phyloP scores from a whole-genome alignment of 2,888 invertebrate genomes.

The Heteromyza rotundicornis region DNA sequence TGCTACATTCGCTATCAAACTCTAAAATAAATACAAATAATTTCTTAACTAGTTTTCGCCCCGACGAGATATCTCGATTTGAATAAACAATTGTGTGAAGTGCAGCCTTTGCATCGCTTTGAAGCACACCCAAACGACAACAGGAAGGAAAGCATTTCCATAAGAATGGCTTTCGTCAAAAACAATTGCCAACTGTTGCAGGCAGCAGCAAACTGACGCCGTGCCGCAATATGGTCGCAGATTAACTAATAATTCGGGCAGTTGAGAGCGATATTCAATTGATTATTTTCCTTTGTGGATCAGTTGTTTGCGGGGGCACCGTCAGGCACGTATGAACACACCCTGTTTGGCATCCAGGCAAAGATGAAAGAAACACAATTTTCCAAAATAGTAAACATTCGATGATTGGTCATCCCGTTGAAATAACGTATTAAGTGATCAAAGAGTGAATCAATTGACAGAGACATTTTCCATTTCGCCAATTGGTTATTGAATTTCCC shows the following conservation, averaged over 20 bases:
- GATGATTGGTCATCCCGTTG: too few species aligned
- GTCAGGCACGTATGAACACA: not conserved
- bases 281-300: conserved; percentile 28
- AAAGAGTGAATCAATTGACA: conserved; percentile 27
- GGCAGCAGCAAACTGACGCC: not conserved
- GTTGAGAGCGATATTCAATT: conserved; percentile 21
- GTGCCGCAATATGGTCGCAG: conserved; percentile 49
- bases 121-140: not conserved
- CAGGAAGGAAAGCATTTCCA: not conserved
- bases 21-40: conserved; percentile 4
- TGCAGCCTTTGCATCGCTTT: conserved; percentile 4
- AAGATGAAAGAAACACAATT: conserved; percentile 30
- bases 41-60: not conserved
- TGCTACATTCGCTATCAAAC: conserved; percentile 7
- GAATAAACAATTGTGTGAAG: conserved; percentile 14
- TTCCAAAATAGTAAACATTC: too few species aligned
- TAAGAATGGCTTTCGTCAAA: conserved; percentile 46
- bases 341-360: conserved; percentile 3
- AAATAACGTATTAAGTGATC: conserved; percentile 36
- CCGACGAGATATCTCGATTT: not conserved
- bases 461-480: conserved; percentile 14
- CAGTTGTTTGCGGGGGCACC: too few species aligned
- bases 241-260: conserved; percentile 47
- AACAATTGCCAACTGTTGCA: conserved; percentile 41
- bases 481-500: too few species aligned